These are phyloP conservation scores for Datnioides undecimradiatus DNA, from an alignment of 2,113 vertebrate species.

Conservation along the genomic window DNA sequence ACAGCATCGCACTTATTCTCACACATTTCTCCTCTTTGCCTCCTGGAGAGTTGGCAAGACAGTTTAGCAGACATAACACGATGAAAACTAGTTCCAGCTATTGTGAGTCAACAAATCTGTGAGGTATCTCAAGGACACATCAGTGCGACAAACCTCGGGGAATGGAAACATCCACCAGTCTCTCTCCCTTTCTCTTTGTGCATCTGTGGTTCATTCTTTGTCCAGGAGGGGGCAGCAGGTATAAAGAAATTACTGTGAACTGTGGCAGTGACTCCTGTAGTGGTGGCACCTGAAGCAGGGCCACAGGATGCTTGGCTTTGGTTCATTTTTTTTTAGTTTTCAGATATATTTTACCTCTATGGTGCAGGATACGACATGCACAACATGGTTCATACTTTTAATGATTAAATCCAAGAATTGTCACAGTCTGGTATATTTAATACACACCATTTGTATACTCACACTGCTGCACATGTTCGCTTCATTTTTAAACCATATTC, in stretches of 20 bases:
- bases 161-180: background rate
- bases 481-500: background rate
- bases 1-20: conserved; percentile 2
- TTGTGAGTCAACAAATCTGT: conserved; percentile 65
- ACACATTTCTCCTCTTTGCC: conserved; percentile 32
- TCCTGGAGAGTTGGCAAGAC: conserved; percentile 9
- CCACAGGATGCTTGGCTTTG: background rate
- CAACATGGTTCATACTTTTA: background rate
- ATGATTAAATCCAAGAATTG: background rate
- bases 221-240: conserved; percentile 74
- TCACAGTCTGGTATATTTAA: background rate
- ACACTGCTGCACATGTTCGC: background rate
- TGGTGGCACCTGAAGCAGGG: background rate
- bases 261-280: background rate
- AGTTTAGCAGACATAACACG: conserved; percentile 6
- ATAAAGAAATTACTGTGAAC: conserved; percentile 19
- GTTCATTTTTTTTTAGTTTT: conserved; percentile 7
- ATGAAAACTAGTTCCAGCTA: conserved; percentile 44
- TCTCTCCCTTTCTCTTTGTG: background rate
- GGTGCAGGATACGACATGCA: background rate
- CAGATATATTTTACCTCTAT: conserved; percentile 1
- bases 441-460: background rate
- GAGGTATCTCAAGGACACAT: conserved; percentile 63
- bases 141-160: conserved; percentile 42
- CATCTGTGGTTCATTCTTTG: background rate